Base-by-base conservation (phyloP, 2,113 vertebrate species). In the Aegithalos caudatus region DNA sequence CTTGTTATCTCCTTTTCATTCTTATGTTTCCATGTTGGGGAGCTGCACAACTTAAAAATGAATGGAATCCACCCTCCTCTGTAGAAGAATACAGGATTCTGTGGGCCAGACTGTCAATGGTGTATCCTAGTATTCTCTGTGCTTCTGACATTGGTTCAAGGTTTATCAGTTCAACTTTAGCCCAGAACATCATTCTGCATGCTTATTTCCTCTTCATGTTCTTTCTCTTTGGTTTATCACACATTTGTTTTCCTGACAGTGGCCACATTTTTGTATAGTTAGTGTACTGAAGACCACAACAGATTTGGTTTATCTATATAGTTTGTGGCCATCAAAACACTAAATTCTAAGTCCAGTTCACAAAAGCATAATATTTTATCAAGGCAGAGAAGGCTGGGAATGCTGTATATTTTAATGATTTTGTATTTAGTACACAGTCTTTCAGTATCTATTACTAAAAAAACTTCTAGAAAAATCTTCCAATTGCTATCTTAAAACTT, bases 401-500 rank as follows among this genome's bases (percentile, higher is more conserved):
- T 45, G 9, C 29, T n/a, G 4, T 54, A 17, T 66, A 69, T 90
- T 92, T 82, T 66, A 91, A 80, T 94, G 25, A 50, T 54, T 84
- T 27, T n/a, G 2, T 69, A 71, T 64, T 42, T 88, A 53, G 31
- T 60, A 65, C 31, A 28, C 40, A 83, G 24, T 92, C 25, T 94
- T 93, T 94, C 90, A 86, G 35, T 42, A 58, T 29, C 38, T 81
- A n/a, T 76, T 83, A 82, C 71, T 58, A 35, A 53, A 57, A 81
- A 76, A 82, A 33, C 37, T 70, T 83, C 74, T 48, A 64, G 80
- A 78, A 93, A 93, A 83, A 57, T 86, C 83, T 97, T 95, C 80
- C 81, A 92, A 19, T 81, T 88, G 21, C 19, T 84, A 54, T 87
- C 54, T n/a, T 76, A 50, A 44, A 79, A 11, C 69, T 96, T 97